Evolutionary conservation across 2,888 invertebrate species (phyloP).

Genomic region (Drosophila greeni): DNA sequence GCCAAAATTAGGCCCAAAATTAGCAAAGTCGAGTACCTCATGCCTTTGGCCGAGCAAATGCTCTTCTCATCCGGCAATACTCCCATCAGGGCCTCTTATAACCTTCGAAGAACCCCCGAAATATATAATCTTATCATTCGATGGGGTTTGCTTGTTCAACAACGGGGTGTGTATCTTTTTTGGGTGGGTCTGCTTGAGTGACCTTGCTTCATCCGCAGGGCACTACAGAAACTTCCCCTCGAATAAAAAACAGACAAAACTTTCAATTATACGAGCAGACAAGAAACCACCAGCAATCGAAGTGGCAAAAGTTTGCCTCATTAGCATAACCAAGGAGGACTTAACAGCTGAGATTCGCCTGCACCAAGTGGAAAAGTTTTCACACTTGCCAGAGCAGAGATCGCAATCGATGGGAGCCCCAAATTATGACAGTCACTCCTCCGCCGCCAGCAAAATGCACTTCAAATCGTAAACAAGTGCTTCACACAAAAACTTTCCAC

Average conservation of each 20-base stretch:
- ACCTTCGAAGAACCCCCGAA: conserved; percentile 20
- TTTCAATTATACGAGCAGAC: conserved; percentile 55
- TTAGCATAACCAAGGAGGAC: conserved; percentile 63
- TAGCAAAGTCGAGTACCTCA: conserved; percentile 50
- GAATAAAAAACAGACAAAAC: conserved; percentile 46
- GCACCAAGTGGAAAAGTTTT: conserved; percentile 65
- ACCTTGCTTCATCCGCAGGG: conserved; percentile 21
- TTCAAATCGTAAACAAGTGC: conserved; percentile 70
- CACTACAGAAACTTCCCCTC: conserved; percentile 8
- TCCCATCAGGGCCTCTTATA: conserved; percentile 22
- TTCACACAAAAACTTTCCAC: conserved; percentile 58
- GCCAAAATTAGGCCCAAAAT: conserved; percentile 50
- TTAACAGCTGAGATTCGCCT: conserved; percentile 63
- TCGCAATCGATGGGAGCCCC: conserved; percentile 37
- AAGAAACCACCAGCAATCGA: conserved; percentile 34
- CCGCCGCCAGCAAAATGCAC: conserved; percentile 55
- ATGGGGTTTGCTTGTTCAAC: conserved; percentile 53
- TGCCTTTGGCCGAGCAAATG: conserved; percentile 22
- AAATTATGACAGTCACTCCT: conserved; percentile 61
- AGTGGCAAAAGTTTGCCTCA: conserved; percentile 65
- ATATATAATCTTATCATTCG: conserved; percentile 58
- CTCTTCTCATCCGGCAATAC: conserved; percentile 3
- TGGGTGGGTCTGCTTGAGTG: conserved; percentile 24
- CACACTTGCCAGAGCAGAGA: conserved; percentile 27
- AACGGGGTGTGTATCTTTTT: conserved; percentile 47